A percentile compares a stretch with the other conserved stretches of the same genome.
Conservation (phyloP, 2,888 invertebrate species). For the Machimus atricapillus region DNA sequence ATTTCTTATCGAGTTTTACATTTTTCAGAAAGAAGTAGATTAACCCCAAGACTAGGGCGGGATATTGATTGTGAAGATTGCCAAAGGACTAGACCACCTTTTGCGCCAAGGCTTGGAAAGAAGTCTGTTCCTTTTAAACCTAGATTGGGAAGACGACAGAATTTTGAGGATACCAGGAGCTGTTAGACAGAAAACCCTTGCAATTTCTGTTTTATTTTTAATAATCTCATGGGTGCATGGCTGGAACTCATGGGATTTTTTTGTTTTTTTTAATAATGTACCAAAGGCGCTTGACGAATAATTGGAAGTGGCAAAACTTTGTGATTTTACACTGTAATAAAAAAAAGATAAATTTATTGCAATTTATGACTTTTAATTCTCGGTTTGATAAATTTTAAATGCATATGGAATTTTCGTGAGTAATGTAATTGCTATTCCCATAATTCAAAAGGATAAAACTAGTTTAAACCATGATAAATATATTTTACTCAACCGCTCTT, state of each 20-base stretch:
- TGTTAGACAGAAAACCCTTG: not conserved
- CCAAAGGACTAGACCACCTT: constrained; percentile 62
- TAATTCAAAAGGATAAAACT: not conserved
- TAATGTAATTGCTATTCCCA: too few relatives aligned
- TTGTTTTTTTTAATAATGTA: not conserved
- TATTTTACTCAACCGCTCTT: not conserved
- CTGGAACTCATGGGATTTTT: not conserved
- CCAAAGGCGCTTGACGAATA: not conserved
- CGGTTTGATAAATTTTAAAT: not conserved
- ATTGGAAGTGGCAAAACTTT: not conserved
- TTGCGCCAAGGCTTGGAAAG: constrained; percentile 63
- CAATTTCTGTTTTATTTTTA: not conserved
- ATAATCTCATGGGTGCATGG: not conserved
- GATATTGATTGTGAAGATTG: constrained; percentile 45
- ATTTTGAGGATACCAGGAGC: constrained; percentile 2
- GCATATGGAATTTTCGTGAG: not conserved
- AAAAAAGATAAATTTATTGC: not conserved
- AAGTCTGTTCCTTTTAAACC: constrained; percentile 63
- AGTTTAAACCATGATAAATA: not conserved
- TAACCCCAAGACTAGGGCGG: constrained; percentile 28
- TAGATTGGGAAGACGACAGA: constrained; percentile 58
- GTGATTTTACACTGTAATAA: not conserved
- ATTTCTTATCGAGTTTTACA: not conserved
- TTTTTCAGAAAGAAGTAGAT: not conserved
- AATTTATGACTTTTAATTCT: not conserved